A percentile compares a stretch with the other conserved stretches of the same genome.
phyloP scores from a whole-genome alignment of 2,113 vertebrate species.

The Phycodurus eques region DNA sequence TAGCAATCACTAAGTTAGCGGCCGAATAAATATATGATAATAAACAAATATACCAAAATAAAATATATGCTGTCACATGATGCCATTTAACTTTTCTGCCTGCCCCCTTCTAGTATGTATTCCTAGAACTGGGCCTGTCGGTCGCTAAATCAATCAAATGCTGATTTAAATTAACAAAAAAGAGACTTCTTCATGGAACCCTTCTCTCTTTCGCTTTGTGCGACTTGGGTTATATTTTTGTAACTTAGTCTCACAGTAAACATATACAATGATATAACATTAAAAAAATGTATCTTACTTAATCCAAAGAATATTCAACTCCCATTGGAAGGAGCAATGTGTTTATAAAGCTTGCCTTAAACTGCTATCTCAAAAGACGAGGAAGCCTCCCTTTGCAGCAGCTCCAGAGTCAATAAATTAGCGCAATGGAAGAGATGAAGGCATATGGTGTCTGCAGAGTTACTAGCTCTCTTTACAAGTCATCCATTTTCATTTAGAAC shows the following conservation, averaged over 20 bases:
- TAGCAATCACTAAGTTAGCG: too few species aligned
- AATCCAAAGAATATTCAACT: constrained; percentile 32
- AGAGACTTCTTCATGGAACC: background rate
- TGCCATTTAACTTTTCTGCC: too few species aligned
- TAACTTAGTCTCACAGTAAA: too few species aligned
- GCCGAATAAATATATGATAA: too few species aligned
- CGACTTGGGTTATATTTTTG: background rate
- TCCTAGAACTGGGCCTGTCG: too few species aligned
- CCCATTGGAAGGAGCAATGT: constrained; percentile 40
- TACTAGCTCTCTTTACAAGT: constrained; percentile 44
- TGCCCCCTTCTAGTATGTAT: too few species aligned
- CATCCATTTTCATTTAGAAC: constrained; percentile 48
- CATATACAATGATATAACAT: background rate
- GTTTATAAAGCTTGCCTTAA: constrained; percentile 42
- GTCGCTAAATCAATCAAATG: too few species aligned
- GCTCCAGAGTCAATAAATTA: constrained; percentile 43
- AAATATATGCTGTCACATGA: too few species aligned
- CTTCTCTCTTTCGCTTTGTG: background rate
- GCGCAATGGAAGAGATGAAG: constrained; percentile 37
- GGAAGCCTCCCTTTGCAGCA: constrained; percentile 18
- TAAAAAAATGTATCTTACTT: constrained; percentile 21
- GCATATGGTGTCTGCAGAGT: constrained; percentile 41
- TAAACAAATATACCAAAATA: too few species aligned
- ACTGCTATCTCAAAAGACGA: constrained; percentile 34
- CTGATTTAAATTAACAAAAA: background rate